Evolutionary conservation across 2,888 invertebrate species (phyloP), one percentile per base, ranked within the genome.

Genomic region (Hypena proboscidalis): DNA sequence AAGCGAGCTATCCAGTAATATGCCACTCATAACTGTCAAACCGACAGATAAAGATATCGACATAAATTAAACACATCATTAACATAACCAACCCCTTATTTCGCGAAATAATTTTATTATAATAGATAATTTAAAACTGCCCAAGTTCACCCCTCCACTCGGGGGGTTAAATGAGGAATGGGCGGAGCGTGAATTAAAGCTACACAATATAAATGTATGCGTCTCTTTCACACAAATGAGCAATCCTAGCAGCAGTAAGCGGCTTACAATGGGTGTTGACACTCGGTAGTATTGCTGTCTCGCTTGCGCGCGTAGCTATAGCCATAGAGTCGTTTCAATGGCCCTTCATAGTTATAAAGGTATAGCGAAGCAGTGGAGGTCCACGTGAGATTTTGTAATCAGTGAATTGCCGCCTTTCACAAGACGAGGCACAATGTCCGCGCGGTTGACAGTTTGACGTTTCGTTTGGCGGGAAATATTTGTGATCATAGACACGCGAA

Each of bases 371-470:
- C 74, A 66, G 70, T 74, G 75, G 74, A 79, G 85, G 80, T 83
- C 87, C 90, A 90, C 90, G 90, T 90, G 90, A 90, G 85, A 81
- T 88, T 87, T 88, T 85, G 89, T 88, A 87, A 87, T 90, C 90
- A 90, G 90, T 90, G 82, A 82, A 87, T 87, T 85, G 86, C 77
- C 82, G 88, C 82, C 86, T 86, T 82, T 78, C 84, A 75, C 79
- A 76, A 76, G 79, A 76, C 80, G 76, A 82, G 79, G 84, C 85
- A 79, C 83, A 80, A 87, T 87, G 87, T 77, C 72, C 79, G 79
- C 82, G 83, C 78, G 79, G 82, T 83, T 84, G 84, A 83, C 84
- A 82, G 78, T 87, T 87, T 88, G 89, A 90, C 88, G 85, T 88
- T 80, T 80, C 68, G 76, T 85, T 88, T 85, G 90, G 90, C 89